Base-by-base conservation (phyloP, 2,888 invertebrate species). In the Abscondita cerata region DNA sequence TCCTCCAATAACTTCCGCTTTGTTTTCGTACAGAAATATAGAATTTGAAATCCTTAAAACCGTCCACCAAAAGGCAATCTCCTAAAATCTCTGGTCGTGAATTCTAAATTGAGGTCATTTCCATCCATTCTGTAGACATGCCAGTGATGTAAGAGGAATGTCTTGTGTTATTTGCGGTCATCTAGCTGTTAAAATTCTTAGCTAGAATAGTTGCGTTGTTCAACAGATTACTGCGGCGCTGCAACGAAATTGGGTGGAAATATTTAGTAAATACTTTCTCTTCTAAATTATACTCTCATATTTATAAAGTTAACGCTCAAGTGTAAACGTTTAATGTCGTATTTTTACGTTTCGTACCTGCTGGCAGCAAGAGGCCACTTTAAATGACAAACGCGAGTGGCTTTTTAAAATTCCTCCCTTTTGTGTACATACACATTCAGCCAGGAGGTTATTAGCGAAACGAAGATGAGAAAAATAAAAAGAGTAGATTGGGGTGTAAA, bases 171-270 rank as follows among this genome's bases (percentile, higher is more conserved):
- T 73, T 69, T 69, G 68, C 66, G 71, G 67, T 71, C 68, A 72
- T 73, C 73, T 69, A 70, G 73, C 76, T 74, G 75, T 76, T 77
- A 75, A 76, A 76, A 77, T 77, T 77, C 77, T 76, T 76, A 73
- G 73, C 67, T 68, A 65, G 70, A 77, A 77, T 76, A 75, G 76
- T 76, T 76, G 68, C 65, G 73, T 70, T 70, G 71, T 67, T 70
- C 68, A 61, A 68, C 72, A 68, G 69, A 70, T 70, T 69, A 64
- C 71, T 70, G 70, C 70, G 68, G 70, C 70, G 68, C 67, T 66
- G 68, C 63, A 63, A 55, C 47, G 61, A 64, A 65, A 68, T 64
- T 67, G 64, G 67, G 59, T 60, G 60, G 59, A 64, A 64, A 64
- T 53, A 20, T 51, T 38, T 48, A 40, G 20, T 34, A 47, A 51